phyloP scores from a whole-genome alignment of 2,888 invertebrate genomes.

The Campaea margaritaria region DNA sequence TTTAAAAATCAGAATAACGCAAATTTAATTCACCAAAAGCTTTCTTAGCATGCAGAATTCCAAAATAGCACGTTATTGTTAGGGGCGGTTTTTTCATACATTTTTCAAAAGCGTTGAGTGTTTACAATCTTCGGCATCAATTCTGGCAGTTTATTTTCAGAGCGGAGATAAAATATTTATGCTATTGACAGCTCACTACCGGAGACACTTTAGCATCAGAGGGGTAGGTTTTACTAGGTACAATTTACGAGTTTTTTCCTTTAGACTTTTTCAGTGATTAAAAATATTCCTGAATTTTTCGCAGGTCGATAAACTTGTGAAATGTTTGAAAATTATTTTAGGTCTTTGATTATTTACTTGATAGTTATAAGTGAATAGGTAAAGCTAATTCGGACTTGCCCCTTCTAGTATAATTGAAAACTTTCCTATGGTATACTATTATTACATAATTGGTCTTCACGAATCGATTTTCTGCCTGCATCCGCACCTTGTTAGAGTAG shows the following conservation, averaged over 20 bases:
- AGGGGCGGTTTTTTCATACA: constrained; percentile 12
- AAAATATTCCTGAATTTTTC: background rate
- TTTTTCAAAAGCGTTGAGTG: constrained; percentile 33
- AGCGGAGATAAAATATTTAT: constrained; percentile 38
- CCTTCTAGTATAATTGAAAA: no score
- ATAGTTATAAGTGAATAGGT: no score
- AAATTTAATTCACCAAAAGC: background rate
- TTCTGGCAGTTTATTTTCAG: constrained; percentile 29
- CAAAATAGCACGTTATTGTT: background rate
- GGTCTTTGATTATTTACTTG: no score
- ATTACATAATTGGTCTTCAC: no score
- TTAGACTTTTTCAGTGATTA: background rate
- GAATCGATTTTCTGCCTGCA: no score
- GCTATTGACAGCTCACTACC: constrained; percentile 31
- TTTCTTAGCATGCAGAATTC: background rate
- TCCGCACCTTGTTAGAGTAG: no score
- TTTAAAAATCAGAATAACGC: background rate
- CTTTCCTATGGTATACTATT: no score
- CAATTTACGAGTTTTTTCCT: constrained; percentile 2
- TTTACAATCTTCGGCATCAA: constrained; percentile 30
- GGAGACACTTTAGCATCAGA: constrained; percentile 14
- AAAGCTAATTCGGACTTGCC: no score
- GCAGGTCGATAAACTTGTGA: no score
- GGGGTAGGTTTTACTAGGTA: constrained; percentile 1
- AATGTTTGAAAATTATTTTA: no score